Conservation (phyloP, 2,888 invertebrate genomes). For the Platerodrilus igneus region DNA sequence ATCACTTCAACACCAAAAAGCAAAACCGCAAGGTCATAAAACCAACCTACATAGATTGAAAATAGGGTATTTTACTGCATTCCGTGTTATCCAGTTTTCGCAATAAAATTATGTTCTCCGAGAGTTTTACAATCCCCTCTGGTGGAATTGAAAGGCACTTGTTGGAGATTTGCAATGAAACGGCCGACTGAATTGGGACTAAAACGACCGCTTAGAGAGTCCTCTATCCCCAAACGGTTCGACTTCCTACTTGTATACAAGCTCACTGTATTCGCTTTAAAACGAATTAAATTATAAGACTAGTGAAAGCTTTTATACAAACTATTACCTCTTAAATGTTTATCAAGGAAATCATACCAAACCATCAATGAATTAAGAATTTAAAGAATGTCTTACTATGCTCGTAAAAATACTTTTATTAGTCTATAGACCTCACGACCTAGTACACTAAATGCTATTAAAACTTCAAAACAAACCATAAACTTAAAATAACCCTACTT, state of each 20-base stretch:
- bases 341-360: no score
- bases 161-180: constrained; percentile 45
- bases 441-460: constrained; percentile 30
- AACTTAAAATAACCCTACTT: constrained; percentile 32
- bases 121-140: constrained; percentile 43
- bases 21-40: no score
- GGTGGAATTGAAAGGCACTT: constrained; percentile 45
- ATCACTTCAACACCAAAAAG: no score
- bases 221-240: constrained; percentile 42
- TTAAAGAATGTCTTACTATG: constrained; percentile 19
- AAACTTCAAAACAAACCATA: constrained; percentile 41
- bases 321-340: no score
- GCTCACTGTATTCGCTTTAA: no score
- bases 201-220: no score
- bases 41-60: no score
- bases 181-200: constrained; percentile 43
- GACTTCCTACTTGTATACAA: constrained; percentile 38
- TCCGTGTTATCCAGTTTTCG: no score
- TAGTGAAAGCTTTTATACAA: no score
- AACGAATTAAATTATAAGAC: no score
- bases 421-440: constrained; percentile 36
- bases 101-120: constrained; percentile 20
- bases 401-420: constrained; percentile 23
- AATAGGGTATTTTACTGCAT: no score
- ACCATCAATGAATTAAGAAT: constrained; percentile 18